phyloP scores from a whole-genome alignment of 2,888 invertebrate genomes.

The Listrodromus nycthemerus region DNA sequence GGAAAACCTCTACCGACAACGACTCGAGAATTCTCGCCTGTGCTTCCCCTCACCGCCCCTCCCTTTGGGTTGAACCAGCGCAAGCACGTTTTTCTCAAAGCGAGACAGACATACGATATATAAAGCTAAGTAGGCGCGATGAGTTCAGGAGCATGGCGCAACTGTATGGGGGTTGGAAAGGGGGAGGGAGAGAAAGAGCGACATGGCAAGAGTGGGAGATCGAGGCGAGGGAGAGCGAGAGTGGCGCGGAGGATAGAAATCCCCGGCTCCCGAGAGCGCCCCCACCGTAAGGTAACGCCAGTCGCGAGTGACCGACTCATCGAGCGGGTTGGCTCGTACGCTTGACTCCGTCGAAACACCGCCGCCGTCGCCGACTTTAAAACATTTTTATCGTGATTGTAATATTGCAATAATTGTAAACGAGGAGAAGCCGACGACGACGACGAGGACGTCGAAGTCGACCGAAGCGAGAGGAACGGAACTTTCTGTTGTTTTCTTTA shows the following conservation, averaged over 20 bases:
- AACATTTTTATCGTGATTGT: neutral
- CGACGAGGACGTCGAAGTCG: slow-evolving; percentile 35
- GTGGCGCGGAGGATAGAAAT: slow-evolving; percentile 48
- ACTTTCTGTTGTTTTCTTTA: neutral
- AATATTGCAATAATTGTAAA: slow-evolving; percentile 2
- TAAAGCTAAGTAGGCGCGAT: slow-evolving; percentile 20
- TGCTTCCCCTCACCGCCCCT: neutral
- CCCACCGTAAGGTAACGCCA: slow-evolving; percentile 75
- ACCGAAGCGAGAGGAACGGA: slow-evolving; percentile 16
- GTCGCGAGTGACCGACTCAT: slow-evolving; percentile 80
- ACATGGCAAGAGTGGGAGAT: slow-evolving; percentile 60
- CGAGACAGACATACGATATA: slow-evolving; percentile 9
- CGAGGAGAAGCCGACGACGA: slow-evolving; percentile 15
- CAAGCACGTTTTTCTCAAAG: slow-evolving; percentile 69
- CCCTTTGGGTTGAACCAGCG: slow-evolving; percentile 30
- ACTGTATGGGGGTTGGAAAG: neutral
- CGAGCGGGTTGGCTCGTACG: slow-evolving; percentile 78
- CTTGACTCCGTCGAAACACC: slow-evolving; percentile 46
- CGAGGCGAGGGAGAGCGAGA: slow-evolving; percentile 43
- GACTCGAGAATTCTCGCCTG: neutral
- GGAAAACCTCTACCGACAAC: slow-evolving; percentile 44
- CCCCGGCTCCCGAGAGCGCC: slow-evolving; percentile 64
- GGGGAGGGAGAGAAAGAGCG: slow-evolving; percentile 66
- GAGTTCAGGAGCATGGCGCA: neutral
- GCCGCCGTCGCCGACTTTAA: slow-evolving; percentile 30